Base-by-base conservation (phyloP, 1,140 invertebrate genomes). In the Megalopta genalis region DNA sequence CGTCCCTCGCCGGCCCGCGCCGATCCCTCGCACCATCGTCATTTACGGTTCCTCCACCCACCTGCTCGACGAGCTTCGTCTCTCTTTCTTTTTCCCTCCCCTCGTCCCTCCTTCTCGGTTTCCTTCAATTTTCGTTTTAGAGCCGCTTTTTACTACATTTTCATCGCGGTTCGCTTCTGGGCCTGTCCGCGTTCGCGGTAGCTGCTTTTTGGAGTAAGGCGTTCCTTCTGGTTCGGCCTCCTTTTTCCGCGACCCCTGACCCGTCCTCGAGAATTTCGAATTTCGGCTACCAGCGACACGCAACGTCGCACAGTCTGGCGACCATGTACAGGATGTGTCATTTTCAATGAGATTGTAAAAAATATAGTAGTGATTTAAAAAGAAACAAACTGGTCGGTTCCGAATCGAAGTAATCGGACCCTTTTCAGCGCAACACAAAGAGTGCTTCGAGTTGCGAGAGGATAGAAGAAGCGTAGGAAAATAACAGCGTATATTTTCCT, bases 1-100 rank as follows among this genome's bases (percentile, higher is more conserved):
- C 57, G 25, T 60, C 49, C 60, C 60, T 70, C 71, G 49, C 23
- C 25, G 52, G 10, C 57, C 18, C 59, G 32, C 54, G 69, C 39
- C 25, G 37, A 54, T 69, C 59, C 25, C 79, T 80, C 80, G 42
- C 70, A 65, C 74, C 54, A 16, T 54, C 62, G 37, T 64, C 66
- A 66, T 78, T 81, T 81, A 54, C 60, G 42, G n/a, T n/a, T 42
- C 75, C 49, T 21, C 49, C 49, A 18, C 18, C 49, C 49, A 52
- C 54, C 6, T 14, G 14, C n/a, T 14, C 25, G 9, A 49, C 42
- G 14, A 52, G 37, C 21, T 5, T 27, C 42, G 14, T 18, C 32
- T 10, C 14, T 7, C 21, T 57, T 21, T 57, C 54, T n/a, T 6
- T 57, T n/a, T 57, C 7, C 7, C 2, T n/a, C 21, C n/a, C 21